Percentiles rank a stretch among this genome's conserved stretches.
These are phyloP conservation scores for Cloeon dipterum DNA, from an alignment of 2,888 invertebrate species.

Conservation along the genomic window DNA sequence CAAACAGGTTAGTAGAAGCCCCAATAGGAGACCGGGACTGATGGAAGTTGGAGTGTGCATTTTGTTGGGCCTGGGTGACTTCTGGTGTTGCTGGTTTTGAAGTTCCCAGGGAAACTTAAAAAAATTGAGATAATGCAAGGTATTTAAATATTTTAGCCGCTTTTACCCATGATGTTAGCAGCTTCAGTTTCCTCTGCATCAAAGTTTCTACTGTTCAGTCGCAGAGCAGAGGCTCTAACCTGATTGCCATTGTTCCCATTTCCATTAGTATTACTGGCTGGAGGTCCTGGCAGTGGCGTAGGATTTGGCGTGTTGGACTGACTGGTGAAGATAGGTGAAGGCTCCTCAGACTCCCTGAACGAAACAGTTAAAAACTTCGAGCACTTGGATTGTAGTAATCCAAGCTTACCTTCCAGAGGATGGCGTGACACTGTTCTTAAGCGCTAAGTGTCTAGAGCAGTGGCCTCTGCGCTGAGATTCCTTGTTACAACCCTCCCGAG, in stretches of 20 bases:
- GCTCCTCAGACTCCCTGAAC: neutral
- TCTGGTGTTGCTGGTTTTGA: slow-evolving; percentile 85
- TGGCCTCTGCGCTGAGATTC: slow-evolving; percentile 94
- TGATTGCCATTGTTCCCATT: too few relatives aligned
- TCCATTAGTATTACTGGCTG: too few relatives aligned
- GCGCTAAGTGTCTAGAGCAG: slow-evolving; percentile 87
- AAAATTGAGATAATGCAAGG: slow-evolving; percentile 5
- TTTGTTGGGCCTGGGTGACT: slow-evolving; percentile 14
- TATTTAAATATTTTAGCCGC: too few relatives aligned
- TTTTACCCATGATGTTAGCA: slow-evolving; percentile 79
- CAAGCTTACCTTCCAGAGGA: neutral
- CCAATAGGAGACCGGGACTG: slow-evolving; percentile 8
- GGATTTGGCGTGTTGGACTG: neutral
- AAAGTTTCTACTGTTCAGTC: slow-evolving; percentile 33
- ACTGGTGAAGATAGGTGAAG: neutral
- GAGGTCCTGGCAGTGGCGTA: neutral
- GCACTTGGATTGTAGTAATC: too few relatives aligned
- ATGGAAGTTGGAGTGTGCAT: slow-evolving; percentile 14
- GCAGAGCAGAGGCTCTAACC: neutral
- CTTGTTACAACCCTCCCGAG: slow-evolving; percentile 82
- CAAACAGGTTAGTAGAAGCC: neutral
- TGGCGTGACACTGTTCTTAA: slow-evolving; percentile 15
- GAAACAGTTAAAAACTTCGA: neutral
- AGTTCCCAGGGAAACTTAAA: slow-evolving; percentile 68
- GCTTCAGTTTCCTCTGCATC: slow-evolving; percentile 92